Evolutionary conservation across 2,888 invertebrate genomes (phyloP), one percentile per base, ranked within the genome.

Genomic region (Holacanthella duospinosa): DNA sequence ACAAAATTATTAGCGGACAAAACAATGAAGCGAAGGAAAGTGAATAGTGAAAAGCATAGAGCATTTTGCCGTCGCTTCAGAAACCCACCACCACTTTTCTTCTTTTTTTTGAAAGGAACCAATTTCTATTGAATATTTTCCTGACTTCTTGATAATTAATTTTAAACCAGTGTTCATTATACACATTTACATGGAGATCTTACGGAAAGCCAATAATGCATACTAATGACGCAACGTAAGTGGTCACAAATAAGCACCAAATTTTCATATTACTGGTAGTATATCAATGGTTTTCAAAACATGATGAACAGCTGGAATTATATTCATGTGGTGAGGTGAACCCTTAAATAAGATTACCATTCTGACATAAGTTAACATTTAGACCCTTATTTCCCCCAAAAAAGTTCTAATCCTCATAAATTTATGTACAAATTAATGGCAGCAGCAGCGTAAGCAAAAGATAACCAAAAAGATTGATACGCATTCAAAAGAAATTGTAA

Each of bases 171-270:
- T n/a, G 12, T 48, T 36, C 48, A 48, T 48, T 48, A 48, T 48
- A 48, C 48, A 48, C 48, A 48, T 48, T 48, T 48, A n/a, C 12
- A 9, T n/a, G 12, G 48, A n/a, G 48, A 48, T 9, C 12, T 48
- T 21, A 21, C 48, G 48, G 48, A 48, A 48, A 48, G 48, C 48
- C 48, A 48, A 48, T 48, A 48, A 48, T 48, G 48, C 48, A 48
- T 48, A 48, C 48, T 21, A 48, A 48, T 48, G 48, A 48, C 48
- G 21, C 48, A 9, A n/a, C n/a, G n/a, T n/a, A n/a, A n/a, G 48
- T n/a, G 48, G 12, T 21, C 12, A 48, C 21, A 4, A 21, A 48
- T 48, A 48, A 48, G 48, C 48, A 48, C 48, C 48, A 48, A 48
- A 36, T 36, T 36, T 36, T 36, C 36, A 9, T 36, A 36, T n/a